Base-by-base conservation (phyloP, 2,888 invertebrate species). In the Callinectes sapidus region DNA sequence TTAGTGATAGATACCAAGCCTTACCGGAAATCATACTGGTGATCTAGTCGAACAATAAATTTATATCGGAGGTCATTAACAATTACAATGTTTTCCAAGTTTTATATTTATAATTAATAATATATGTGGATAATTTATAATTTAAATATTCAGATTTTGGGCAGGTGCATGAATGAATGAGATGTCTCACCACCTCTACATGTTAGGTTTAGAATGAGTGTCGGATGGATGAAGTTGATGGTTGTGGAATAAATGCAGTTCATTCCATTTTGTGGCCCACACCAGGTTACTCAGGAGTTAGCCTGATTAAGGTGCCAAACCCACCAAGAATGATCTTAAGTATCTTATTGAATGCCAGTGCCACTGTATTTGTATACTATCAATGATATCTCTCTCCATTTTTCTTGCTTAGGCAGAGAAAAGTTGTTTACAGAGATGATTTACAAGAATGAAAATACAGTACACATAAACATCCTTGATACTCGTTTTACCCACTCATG, bases 241-340 rank as follows among this genome's bases (percentile, higher is more conserved):
- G 28, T 71, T 71, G 71, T 71, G 71, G 71, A 71, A 28, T 71
- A 71, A 71, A 71, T 28, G 71, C 81, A 81, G 18, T 35, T 81
- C 81, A 81, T 81, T 81, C 81, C 81, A 81, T 81, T 32, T 32
- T 81, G 81, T 35, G 35, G 71, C 28, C 32, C 71, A 77, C 71
- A n/a, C 3, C 71, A 77, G 71, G 71, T 81, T 16, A 32, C 35
- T 81, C 81, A 35, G 81, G 81, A 81, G 81, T 35, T 18, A n/a
- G 81, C 81, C 81, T 81, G 81, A 81, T 81, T 32, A 81, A 16
- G 81, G 35, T 81, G 81, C 81, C 81, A 81, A 81, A 81, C 81
- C 14, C 81, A 81, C 81, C 81, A 32, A 81, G 81, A 81, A 81
- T 81, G 35, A 81, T 81, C 81, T 35, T 81, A 35, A 81, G 81